Evolutionary conservation across 2,888 invertebrate genomes (phyloP).

Genomic region (Cynaeus angustus): DNA sequence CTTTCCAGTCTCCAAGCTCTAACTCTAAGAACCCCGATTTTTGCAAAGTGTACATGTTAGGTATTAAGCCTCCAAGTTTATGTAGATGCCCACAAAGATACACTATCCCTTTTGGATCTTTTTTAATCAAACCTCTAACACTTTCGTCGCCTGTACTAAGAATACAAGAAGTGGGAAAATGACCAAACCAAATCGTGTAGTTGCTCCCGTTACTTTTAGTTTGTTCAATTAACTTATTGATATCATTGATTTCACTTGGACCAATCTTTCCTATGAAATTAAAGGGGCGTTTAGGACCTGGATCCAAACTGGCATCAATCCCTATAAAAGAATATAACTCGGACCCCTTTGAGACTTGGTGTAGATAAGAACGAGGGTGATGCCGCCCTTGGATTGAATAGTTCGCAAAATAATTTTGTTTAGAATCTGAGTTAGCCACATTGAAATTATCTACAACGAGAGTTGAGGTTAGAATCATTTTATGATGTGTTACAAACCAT

Average conservation of each 20-base stretch:
- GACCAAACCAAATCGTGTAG: constrained; percentile 88
- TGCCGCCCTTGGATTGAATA: constrained; percentile 85
- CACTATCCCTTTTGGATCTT: constrained; percentile 77
- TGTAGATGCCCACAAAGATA: constrained; percentile 95
- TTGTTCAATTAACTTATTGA: constrained; percentile 75
- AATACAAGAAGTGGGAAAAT: constrained; percentile 93
- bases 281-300: constrained; percentile 90
- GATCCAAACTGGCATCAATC: constrained; percentile 90
- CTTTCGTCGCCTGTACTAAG: constrained; percentile 75
- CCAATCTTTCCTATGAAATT: constrained; percentile 90
- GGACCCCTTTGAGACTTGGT: constrained; percentile 75
- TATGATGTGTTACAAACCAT: constrained; percentile 75
- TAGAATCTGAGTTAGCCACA: constrained; percentile 79
- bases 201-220: constrained; percentile 74
- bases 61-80: constrained; percentile 84
- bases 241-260: constrained; percentile 74
- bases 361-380: constrained; percentile 83
- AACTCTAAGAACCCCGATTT: constrained; percentile 88
- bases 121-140: constrained; percentile 76
- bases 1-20: constrained; percentile 95
- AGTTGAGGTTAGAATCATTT: constrained; percentile 3
- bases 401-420: constrained; percentile 83
- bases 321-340: constrained; percentile 87
- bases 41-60: constrained; percentile 91
- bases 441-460: constrained; percentile 89